These are phyloP conservation scores for Leptinotarsa juncta DNA, from an alignment of 2,888 invertebrate genomes.

Conservation along the genomic window DNA sequence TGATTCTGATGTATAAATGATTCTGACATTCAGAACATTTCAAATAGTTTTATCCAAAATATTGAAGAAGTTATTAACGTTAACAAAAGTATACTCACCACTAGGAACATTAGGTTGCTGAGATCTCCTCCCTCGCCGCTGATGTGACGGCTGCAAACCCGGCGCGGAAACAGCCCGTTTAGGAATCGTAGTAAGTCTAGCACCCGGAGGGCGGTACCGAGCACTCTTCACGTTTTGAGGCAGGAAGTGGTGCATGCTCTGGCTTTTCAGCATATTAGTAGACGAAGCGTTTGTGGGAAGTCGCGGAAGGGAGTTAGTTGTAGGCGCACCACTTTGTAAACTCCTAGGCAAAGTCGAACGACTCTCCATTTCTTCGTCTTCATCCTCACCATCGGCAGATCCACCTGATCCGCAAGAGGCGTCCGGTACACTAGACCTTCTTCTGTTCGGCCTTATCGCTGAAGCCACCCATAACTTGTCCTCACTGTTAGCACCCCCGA, in stretches of 20 bases:
- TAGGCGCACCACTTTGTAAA: constrained; percentile 70
- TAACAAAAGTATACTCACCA: constrained; percentile 68
- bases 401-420: constrained; percentile 66
- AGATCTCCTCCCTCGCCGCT: constrained; percentile 68
- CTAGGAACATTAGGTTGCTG: constrained; percentile 63
- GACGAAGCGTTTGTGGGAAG: constrained; percentile 70
- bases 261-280: constrained; percentile 71
- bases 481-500: constrained; percentile 75
- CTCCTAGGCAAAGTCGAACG: constrained; percentile 74
- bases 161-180: constrained; percentile 82
- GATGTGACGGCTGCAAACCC: constrained; percentile 77
- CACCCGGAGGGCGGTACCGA: constrained; percentile 86
- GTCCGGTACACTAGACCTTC: constrained; percentile 73
- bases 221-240: constrained; percentile 83
- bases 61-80: neutral
- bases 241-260: constrained; percentile 72
- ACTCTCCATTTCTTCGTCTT: constrained; percentile 60
- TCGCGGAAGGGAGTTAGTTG: constrained; percentile 83
- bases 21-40: too few species aligned
- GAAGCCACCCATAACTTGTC: constrained; percentile 64
- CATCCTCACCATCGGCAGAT: constrained; percentile 67
- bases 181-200: constrained; percentile 71
- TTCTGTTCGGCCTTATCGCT: constrained; percentile 59
- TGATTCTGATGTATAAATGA: too few species aligned
- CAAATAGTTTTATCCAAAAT: neutral